Evolutionary conservation across 2,113 vertebrate species (phyloP).

Genomic region (Pogona vitticeps): DNA sequence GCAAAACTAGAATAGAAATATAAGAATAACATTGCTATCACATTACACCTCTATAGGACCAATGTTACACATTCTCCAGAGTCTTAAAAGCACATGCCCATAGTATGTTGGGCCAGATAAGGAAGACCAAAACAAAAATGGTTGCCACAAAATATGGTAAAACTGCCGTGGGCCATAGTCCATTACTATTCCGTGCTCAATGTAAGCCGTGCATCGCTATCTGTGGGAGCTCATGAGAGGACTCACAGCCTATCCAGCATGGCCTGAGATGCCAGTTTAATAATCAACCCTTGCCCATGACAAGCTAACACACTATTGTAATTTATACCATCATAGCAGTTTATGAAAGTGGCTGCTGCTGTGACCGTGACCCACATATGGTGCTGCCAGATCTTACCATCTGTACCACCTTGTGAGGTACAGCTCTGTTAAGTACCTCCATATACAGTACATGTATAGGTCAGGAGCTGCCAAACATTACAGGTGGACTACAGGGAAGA

Average conservation of each 20-base stretch:
- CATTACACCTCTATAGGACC: not conserved
- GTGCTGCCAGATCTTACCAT: not conserved
- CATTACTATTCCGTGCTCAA: not conserved
- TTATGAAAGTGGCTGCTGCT: not conserved
- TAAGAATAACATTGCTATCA: not conserved
- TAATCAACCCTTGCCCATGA: not conserved
- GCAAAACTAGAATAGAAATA: not conserved
- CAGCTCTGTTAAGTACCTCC: not conserved
- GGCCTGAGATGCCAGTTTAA: not conserved
- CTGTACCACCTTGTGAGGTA: not conserved
- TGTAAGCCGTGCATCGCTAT: not conserved
- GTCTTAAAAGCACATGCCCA: not conserved
- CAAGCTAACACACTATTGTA: not conserved
- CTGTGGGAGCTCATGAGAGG: too few relatives aligned
- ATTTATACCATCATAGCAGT: not conserved
- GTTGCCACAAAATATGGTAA: conserved; percentile 5
- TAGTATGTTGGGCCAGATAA: not conserved
- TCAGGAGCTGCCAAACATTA: not conserved
- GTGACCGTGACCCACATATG: not conserved
- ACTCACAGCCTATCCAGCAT: not conserved
- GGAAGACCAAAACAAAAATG: not conserved
- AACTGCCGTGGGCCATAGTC: not conserved
- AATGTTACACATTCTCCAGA: not conserved
- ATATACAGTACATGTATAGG: not conserved
- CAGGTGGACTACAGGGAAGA: not conserved